phyloP scores from a whole-genome alignment of 2,797 vertebrate species.

The Apodemus agrarius region DNA sequence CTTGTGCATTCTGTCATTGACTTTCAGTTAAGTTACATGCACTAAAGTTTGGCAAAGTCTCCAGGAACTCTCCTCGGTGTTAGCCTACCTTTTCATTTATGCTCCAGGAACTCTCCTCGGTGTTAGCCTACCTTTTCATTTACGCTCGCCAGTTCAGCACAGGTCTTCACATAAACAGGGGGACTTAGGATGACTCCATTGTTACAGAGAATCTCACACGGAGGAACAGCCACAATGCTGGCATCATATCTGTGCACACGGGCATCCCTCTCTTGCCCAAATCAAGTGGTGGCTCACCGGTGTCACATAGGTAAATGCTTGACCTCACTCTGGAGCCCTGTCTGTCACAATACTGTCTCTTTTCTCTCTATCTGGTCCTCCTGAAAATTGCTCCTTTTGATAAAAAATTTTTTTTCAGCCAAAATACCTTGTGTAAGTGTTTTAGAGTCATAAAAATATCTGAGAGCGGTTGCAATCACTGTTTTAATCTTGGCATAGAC shows the following conservation, averaged over 20 bases:
- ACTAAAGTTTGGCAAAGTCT: constrained; percentile 19
- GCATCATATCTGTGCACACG: neutral
- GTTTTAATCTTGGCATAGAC: neutral
- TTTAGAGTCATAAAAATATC: constrained; percentile 27
- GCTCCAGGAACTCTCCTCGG: neutral
- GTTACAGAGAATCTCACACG: neutral
- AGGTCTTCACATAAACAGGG: neutral
- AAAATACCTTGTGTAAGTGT: neutral
- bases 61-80: neutral
- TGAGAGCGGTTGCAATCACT: neutral
- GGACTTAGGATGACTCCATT: neutral
- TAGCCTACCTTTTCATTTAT: neutral
- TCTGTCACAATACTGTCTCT: neutral
- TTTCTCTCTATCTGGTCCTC: neutral
- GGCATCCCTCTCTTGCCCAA: neutral
- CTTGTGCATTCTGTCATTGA: constrained; percentile 20
- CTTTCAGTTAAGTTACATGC: neutral
- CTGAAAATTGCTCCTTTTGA: constrained; percentile 18
- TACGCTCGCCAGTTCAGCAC: neutral
- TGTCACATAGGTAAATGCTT: neutral
- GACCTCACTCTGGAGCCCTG: neutral
- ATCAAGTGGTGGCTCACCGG: neutral
- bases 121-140: neutral
- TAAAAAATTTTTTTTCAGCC: neutral
- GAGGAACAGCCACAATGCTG: neutral